Base-by-base conservation (phyloP, 2,797 vertebrate species). In the Lithobates pipiens region DNA sequence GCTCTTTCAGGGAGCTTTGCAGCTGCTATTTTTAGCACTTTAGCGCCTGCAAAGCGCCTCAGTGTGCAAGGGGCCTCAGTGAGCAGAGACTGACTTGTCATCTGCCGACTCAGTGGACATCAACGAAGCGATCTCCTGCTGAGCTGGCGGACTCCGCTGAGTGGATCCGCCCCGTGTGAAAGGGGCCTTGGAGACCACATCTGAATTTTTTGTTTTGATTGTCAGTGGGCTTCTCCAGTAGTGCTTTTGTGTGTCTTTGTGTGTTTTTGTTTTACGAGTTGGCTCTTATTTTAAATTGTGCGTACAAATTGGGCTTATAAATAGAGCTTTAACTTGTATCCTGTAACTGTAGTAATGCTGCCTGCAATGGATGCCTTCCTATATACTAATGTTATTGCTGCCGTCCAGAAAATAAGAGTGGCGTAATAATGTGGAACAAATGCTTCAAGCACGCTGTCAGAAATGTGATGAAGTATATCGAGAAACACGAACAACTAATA, bases 341-440 rank as follows among this genome's bases (percentile, higher is more conserved):
- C 8, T 71, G 23, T 63, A 76, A 63, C 78, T 44, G 27, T 71
- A 76, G 65, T 50, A 86, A 61, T 70, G 54, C 73, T 86, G 74
- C 25, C 80, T 78, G 69, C 75, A 82, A 86, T 77, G 73, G 68
- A 82, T 86, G 68, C 74, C 36, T 82, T 82, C 39, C 85, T 72
- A 82, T 77, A 86, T 77, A 82, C 75, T 82, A 82, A 86, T 86
- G 63, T 86, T 83, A 78, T 86, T 83, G 74, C 68, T 65, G 69
- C 80, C 54, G 57, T 73, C 80, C 68, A 68, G 75, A 67, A 78
- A 74, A 83, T 78, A 57, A 74, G 75, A 21, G 36, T 74, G 36
- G 84, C 68, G 85, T 86, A 86, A 86, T 82, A 86, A 78, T 74
- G 80, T 86, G 68, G 85, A 86, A 86, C 75, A 82, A 83, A 83